Conservation (phyloP, 2,113 vertebrate species). For the Halcyon senegalensis region DNA sequence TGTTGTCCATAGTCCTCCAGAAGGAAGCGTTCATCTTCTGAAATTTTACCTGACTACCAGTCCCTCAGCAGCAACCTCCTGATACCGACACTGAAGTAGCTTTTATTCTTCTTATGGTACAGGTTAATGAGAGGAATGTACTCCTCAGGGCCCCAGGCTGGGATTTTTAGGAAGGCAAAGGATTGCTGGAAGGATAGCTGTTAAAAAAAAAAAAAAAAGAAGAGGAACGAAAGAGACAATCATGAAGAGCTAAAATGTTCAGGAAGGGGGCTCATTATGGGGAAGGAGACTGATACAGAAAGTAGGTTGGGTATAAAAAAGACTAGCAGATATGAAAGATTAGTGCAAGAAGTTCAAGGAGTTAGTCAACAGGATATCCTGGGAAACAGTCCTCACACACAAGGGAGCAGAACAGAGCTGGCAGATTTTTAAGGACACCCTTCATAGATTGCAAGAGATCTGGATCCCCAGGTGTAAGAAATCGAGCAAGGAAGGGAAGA, state of each 20-base stretch:
- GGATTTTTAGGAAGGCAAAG: not conserved
- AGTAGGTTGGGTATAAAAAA: not conserved
- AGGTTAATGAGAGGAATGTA: not conserved
- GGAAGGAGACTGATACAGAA: not conserved
- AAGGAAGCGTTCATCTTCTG: not conserved
- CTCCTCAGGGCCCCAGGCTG: not conserved
- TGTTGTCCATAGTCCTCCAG: not conserved
- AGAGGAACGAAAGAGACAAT: not conserved
- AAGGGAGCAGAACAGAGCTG: no score
- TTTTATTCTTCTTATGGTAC: not conserved
- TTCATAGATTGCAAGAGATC: no score
- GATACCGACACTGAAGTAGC: not conserved
- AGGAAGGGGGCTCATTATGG: not conserved
- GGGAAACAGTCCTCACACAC: no score
- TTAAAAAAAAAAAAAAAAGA: not conserved
- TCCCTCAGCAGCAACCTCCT: not conserved
- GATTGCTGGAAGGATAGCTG: not conserved
- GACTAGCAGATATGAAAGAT: not conserved
- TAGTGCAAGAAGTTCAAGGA: not conserved
- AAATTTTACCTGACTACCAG: not conserved
- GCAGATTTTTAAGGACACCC: no score
- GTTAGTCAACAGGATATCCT: no score
- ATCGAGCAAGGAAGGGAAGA: no score
- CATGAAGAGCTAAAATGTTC: not conserved
- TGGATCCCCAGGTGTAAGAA: no score